phyloP scores from a whole-genome alignment of 2,113 vertebrate genomes.

The Brachypteracias leptosomus region DNA sequence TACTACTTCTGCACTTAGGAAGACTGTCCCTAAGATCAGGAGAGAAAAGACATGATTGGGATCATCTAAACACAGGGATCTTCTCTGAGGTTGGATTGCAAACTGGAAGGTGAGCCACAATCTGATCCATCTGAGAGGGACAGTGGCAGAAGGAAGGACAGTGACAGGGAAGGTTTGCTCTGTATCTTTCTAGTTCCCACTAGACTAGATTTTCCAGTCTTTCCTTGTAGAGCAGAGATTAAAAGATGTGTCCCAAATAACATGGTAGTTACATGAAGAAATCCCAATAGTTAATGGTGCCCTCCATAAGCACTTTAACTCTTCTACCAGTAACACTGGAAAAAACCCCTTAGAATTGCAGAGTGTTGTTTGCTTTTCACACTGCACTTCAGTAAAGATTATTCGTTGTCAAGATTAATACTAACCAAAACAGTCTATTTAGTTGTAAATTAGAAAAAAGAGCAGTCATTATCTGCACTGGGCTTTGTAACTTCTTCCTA shows the following conservation, averaged over 20 bases:
- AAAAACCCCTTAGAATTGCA: neutral
- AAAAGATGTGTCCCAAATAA: neutral
- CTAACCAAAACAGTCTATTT: neutral
- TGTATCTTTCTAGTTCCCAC: neutral
- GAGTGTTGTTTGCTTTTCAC: neutral
- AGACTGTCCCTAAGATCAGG: rapidly evolving
- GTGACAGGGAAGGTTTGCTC: neutral
- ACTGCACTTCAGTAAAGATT: neutral
- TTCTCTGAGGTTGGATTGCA: neutral
- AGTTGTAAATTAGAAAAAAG: neutral
- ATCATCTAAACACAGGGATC: neutral
- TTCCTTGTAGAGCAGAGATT: neutral
- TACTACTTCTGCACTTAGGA: neutral
- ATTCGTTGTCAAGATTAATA: neutral
- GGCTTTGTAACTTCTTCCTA: neutral
- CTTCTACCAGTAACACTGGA: neutral
- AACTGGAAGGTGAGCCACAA: rapidly evolving
- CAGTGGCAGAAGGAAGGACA: neutral
- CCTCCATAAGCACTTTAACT: neutral
- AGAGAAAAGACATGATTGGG: neutral
- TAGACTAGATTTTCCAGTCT: neutral
- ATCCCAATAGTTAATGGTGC: neutral
- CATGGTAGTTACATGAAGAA: neutral
- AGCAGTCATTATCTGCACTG: neutral
- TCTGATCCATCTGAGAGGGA: neutral